Base-by-base conservation (phyloP, 2,113 vertebrate genomes). In the Argyrosomus japonicus region DNA sequence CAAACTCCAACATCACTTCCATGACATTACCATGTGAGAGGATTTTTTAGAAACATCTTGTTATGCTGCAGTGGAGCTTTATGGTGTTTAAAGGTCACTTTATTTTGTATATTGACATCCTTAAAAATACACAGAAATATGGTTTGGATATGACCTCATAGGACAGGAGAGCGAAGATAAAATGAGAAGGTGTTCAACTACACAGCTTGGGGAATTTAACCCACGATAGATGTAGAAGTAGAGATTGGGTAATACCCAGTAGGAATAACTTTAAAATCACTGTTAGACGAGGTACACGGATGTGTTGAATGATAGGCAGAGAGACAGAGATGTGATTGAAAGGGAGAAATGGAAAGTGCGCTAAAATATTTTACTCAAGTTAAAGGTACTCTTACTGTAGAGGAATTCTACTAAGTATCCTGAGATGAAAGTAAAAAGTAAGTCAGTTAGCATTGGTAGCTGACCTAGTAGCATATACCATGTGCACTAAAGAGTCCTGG, bases 1-100 rank as follows among this genome's bases (percentile, higher is more conserved):
- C 88, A 87, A 86, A 78, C 78, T n/a, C 69, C 70, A 54, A 45
- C 87, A 86, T 86, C 25, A 6, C 70, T 79, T 81, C 74, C 69
- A 29, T 79, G 50, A 69, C 68, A 91, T 76, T 40, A 68, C 62
- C 19, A 25, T 51, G 56, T 3, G 45, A 82, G 25, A 50, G n/a
- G 43, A 69, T 77, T 76, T 75, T 78, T 29, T 61, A n/a, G 60
- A 85, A 90, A 90, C 72, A 80, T 75, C 17, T 36, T 43, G 62
- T 84, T 70, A 65, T 47, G 75, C 69, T 53, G 62, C 48, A 17
- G 57, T 61, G 68, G 2, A 61, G 32, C 21, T 57, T 50, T 10
- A n/a, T 58, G 18, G 29, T 62, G 56, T 56, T 79, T 75, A 76
- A 75, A 51, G 11, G 60, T 51, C 2, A 51, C 12, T 14, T 51